A percentile compares a stretch with the other conserved stretches of the same genome.
Evolutionary conservation across 2,797 vertebrate species (phyloP).

Genomic region (Alosa sapidissima): DNA sequence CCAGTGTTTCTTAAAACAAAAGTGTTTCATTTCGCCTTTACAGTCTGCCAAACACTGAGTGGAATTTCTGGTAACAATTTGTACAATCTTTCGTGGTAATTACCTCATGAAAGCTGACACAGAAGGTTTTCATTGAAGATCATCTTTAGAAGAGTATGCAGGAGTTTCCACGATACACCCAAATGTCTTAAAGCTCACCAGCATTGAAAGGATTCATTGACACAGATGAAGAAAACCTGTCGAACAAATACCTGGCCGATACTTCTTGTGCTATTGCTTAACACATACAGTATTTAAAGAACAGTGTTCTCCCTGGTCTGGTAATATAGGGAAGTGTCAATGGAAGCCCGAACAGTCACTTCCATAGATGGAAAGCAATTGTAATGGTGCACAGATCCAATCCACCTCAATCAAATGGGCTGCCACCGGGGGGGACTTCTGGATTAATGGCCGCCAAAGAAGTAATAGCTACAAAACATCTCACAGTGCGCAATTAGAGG

Average conservation of each 20-base stretch:
- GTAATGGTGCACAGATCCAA: constrained; percentile 54
- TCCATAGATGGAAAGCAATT: constrained; percentile 42
- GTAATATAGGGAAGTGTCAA: not conserved
- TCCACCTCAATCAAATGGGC: constrained; percentile 57
- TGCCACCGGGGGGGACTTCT: constrained; percentile 50
- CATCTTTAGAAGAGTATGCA: not conserved
- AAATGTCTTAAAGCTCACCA: constrained; percentile 10
- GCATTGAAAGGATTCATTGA: not conserved
- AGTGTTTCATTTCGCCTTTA: constrained; percentile 26
- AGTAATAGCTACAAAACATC: constrained; percentile 30
- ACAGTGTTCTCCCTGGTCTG: not conserved
- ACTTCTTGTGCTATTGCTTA: not conserved
- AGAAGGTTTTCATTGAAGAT: constrained; percentile 26
- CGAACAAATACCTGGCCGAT: not conserved
- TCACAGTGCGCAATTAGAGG: constrained; percentile 60
- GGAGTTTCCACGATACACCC: constrained; percentile 11
- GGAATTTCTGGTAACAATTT: constrained; percentile 27
- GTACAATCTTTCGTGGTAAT: constrained; percentile 23
- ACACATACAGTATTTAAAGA: not conserved
- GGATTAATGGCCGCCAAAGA: constrained; percentile 45
- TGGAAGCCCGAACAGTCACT: constrained; percentile 45
- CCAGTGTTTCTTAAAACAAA: constrained; percentile 22
- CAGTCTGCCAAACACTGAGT: constrained; percentile 12
- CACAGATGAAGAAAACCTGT: not conserved
- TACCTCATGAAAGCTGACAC: constrained; percentile 22